Evolutionary conservation across 2,113 vertebrate species (phyloP).

Genomic region (Colistium nudipinnis): DNA sequence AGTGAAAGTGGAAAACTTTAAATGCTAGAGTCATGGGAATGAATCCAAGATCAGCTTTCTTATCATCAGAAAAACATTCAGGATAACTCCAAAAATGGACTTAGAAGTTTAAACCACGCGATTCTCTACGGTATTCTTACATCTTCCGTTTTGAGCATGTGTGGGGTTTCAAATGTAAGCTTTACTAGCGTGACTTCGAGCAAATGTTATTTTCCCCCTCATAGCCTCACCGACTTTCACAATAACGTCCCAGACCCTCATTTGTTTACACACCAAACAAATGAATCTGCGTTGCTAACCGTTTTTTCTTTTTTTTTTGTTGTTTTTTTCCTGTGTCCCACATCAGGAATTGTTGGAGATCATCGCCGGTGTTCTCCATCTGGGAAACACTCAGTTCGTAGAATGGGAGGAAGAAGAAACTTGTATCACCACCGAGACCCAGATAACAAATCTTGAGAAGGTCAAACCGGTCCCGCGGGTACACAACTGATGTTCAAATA

Average conservation of each 20-base stretch:
- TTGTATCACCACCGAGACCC: conserved; percentile 90
- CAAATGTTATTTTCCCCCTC: no score
- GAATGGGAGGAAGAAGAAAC: conserved; percentile 90
- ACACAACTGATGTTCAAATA: conserved; percentile 32
- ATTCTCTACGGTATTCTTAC: no score
- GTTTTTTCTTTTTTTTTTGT: background rate
- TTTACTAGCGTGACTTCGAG: no score
- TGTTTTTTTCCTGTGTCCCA: conserved; percentile 24
- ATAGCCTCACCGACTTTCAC: no score
- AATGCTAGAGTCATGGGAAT: background rate
- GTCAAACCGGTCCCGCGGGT: conserved; percentile 73
- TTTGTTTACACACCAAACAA: no score
- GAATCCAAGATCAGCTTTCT: background rate
- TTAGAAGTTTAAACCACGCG: background rate
- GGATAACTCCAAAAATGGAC: background rate
- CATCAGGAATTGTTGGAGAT: conserved; percentile 91
- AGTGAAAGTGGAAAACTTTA: background rate
- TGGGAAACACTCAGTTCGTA: conserved; percentile 94
- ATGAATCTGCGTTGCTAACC: conserved; percentile 8
- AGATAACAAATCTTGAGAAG: conserved; percentile 87
- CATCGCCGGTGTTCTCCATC: conserved; percentile 90
- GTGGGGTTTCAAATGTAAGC: no score
- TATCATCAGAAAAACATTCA: background rate
- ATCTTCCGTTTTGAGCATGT: no score
- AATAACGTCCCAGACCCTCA: no score